Percentiles rank a stretch among this genome's conserved stretches.
Conservation (phyloP, 2,797 vertebrate genomes). For the Spinus pinus region DNA sequence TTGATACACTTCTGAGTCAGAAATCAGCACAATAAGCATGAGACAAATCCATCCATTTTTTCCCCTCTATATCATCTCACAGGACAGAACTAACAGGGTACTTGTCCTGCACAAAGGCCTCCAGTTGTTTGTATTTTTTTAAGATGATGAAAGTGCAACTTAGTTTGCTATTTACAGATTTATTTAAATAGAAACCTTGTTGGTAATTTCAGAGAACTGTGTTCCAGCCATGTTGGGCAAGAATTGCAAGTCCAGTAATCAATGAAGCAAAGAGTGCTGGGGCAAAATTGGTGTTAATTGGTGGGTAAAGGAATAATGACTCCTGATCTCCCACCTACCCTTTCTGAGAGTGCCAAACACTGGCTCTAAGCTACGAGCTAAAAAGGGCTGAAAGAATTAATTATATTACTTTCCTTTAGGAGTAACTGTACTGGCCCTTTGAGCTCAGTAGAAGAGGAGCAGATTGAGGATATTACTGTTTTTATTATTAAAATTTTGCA, state of each 20-base stretch:
- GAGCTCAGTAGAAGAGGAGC: neutral
- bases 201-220: neutral
- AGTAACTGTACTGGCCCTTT: neutral
- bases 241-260: neutral
- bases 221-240: neutral
- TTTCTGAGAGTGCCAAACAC: neutral
- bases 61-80: neutral
- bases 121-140: neutral
- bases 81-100: neutral
- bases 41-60: neutral
- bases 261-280: neutral
- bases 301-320: neutral
- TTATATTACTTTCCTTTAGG: neutral
- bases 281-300: neutral
- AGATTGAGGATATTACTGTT: neutral
- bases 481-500: neutral
- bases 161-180: neutral
- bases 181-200: neutral
- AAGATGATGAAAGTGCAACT: neutral
- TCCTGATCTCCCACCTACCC: neutral
- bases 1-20: neutral
- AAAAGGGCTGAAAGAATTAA: slow-evolving; percentile 3
- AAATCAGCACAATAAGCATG: neutral
- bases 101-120: neutral
- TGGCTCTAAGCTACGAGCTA: neutral